Percentiles rank a stretch among this genome's conserved stretches.
phyloP scores from a whole-genome alignment of 2,888 invertebrate genomes.

The Drosophila recens region DNA sequence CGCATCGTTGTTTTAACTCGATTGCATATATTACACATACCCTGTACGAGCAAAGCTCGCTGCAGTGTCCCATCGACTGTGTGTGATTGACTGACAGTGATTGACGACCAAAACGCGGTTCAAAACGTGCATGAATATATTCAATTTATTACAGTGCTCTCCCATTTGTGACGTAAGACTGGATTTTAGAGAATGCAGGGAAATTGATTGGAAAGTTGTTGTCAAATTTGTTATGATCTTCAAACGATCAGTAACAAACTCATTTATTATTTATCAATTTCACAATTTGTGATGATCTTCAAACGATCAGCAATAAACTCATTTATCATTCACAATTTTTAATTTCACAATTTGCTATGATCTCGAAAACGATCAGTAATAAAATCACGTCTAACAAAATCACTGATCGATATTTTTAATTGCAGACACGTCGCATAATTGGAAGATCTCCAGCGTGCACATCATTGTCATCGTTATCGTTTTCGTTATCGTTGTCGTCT shows the following conservation, averaged over 20 bases:
- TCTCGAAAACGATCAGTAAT: too few species aligned
- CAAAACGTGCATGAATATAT: not conserved
- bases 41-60: not conserved
- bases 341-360: too few species aligned
- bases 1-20: constrained; percentile 45
- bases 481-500: not conserved
- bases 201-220: not conserved
- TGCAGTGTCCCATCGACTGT: not conserved
- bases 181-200: not conserved
- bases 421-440: constrained; percentile 10
- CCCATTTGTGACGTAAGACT: not conserved
- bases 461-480: not conserved
- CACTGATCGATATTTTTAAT: constrained; percentile 5
- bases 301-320: too few species aligned
- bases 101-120: constrained; percentile 1
- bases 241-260: too few species aligned
- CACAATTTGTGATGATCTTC: too few species aligned
- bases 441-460: constrained; percentile 6
- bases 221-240: not conserved
- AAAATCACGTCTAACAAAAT: too few species aligned
- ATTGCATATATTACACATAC: constrained; percentile 53
- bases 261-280: too few species aligned
- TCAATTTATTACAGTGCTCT: not conserved
- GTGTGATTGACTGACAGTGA: not conserved
- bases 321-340: too few species aligned